Evolutionary conservation across 2,888 invertebrate species (phyloP).

Genomic region (Tachina grossa): DNA sequence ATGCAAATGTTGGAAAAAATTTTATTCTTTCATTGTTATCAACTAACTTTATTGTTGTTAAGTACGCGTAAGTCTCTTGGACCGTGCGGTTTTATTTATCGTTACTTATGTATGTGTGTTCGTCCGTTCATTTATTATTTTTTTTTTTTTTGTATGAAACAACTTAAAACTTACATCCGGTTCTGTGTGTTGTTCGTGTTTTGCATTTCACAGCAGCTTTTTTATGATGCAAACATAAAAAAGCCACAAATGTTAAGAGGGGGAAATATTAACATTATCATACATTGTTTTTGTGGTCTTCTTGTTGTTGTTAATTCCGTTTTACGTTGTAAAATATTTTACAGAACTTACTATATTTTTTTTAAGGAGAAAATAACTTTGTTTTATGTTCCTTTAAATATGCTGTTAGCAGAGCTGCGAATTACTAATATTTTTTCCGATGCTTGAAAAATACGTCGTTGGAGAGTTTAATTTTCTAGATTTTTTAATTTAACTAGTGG

Average conservation of each 20-base stretch:
- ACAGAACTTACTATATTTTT: constrained; percentile 5
- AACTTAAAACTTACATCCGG: constrained; percentile 46
- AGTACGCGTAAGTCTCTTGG: too few species aligned
- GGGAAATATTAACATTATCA: constrained; percentile 34
- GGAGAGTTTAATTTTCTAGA: too few species aligned
- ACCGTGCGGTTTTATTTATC: too few species aligned
- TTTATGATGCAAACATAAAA: constrained; percentile 35
- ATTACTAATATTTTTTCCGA: too few species aligned
- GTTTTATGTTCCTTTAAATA: too few species aligned
- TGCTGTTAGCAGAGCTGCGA: too few species aligned
- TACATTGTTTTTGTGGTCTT: constrained; percentile 18
- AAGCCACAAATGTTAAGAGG: not conserved
- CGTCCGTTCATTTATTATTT: not conserved
- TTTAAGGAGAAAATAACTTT: not conserved
- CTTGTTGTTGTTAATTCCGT: not conserved
- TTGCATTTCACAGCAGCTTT: constrained; percentile 43
- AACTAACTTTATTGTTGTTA: not conserved
- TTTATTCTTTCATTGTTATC: constrained; percentile 1
- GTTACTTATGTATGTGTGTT: too few species aligned
- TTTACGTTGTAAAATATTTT: not conserved
- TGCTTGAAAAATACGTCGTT: too few species aligned
- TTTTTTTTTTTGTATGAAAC: constrained; percentile 13
- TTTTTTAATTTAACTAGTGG: too few species aligned
- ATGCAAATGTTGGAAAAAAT: constrained; percentile 37
- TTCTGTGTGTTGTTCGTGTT: constrained; percentile 30